A percentile compares a stretch with the other conserved stretches of the same genome.
phyloP scores from a whole-genome alignment of 2,888 invertebrate genomes.

The Melanargia galathea region DNA sequence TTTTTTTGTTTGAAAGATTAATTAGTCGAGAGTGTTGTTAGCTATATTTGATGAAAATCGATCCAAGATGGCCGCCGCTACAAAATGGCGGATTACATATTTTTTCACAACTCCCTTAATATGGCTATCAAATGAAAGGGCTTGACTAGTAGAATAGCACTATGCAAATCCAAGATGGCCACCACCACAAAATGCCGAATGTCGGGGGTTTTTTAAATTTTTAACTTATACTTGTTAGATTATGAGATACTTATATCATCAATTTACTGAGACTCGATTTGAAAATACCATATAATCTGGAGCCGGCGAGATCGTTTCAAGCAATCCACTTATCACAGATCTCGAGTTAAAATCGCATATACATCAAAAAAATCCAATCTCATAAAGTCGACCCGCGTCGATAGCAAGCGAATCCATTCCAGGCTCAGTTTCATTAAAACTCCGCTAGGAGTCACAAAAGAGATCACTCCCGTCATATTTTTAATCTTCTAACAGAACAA shows the following conservation, averaged over 20 bases:
- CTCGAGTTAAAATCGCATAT: conserved; percentile 9
- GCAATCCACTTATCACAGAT: conserved; percentile 17
- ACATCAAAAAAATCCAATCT: conserved; percentile 29
- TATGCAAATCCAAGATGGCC: too few species aligned
- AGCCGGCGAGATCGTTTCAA: not conserved
- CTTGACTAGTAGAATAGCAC: too few species aligned
- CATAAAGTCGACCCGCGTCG: conserved; percentile 18
- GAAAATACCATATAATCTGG: conserved; percentile 1
- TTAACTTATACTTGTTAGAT: too few species aligned
- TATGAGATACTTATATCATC: not conserved
- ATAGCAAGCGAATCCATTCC: conserved; percentile 16
- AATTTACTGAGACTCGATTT: not conserved
- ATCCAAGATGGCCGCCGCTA: too few species aligned
- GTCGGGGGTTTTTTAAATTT: too few species aligned
- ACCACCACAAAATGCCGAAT: too few species aligned
- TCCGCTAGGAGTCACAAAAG: conserved; percentile 53
- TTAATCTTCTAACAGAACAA: conserved; percentile 60
- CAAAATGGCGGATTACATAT: too few species aligned
- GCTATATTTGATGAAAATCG: too few species aligned
- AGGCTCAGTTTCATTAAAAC: conserved; percentile 55
- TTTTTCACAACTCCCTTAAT: too few species aligned
- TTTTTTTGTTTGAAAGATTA: too few species aligned
- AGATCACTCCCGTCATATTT: conserved; percentile 54
- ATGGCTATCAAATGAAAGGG: too few species aligned
- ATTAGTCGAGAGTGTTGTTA: too few species aligned